Evolutionary conservation across 1,140 invertebrate genomes (phyloP).

Genomic region (Diploscapter pachys): DNA sequence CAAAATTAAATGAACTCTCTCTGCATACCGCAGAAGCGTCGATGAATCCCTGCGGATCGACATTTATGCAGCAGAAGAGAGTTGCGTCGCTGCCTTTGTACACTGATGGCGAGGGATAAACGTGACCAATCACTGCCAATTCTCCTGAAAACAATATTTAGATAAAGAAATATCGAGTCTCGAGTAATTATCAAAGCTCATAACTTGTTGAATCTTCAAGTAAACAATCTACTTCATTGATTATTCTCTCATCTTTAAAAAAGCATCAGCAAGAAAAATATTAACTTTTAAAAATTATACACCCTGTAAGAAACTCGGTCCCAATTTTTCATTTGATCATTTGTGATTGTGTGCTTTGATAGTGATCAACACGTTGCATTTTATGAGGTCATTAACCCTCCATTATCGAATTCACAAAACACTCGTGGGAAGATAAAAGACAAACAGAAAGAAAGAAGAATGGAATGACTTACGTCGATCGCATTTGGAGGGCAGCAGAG

Average conservation of each 20-base stretch:
- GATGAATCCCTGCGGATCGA: constrained; percentile 50
- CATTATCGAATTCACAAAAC: too few species aligned
- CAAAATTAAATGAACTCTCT: constrained; percentile 6
- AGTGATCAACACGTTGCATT: constrained; percentile 10
- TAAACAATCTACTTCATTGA: constrained; percentile 5
- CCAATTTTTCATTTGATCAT: too few species aligned
- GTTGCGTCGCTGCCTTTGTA: constrained; percentile 47
- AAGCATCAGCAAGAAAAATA: constrained; percentile 11
- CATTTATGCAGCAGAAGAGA: constrained; percentile 53
- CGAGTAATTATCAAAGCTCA: too few species aligned
- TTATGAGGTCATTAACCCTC: not conserved
- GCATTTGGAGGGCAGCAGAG: constrained; percentile 54
- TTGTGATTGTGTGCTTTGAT: too few species aligned
- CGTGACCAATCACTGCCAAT: constrained; percentile 41
- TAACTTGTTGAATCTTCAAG: constrained; percentile 12
- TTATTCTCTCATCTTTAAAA: not conserved
- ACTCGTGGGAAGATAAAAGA: not conserved
- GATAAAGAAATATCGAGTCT: not conserved
- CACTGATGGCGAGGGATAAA: constrained; percentile 44
- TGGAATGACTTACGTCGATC: constrained; percentile 45
- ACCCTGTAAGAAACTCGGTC: too few species aligned
- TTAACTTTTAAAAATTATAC: constrained; percentile 17
- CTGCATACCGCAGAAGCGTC: constrained; percentile 44
- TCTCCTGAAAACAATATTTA: constrained; percentile 46
- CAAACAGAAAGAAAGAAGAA: constrained; percentile 7